Percentiles rank a stretch among this genome's conserved stretches.
Evolutionary conservation across 2,888 invertebrate genomes (phyloP).

Genomic region (Orthosia gracilis): DNA sequence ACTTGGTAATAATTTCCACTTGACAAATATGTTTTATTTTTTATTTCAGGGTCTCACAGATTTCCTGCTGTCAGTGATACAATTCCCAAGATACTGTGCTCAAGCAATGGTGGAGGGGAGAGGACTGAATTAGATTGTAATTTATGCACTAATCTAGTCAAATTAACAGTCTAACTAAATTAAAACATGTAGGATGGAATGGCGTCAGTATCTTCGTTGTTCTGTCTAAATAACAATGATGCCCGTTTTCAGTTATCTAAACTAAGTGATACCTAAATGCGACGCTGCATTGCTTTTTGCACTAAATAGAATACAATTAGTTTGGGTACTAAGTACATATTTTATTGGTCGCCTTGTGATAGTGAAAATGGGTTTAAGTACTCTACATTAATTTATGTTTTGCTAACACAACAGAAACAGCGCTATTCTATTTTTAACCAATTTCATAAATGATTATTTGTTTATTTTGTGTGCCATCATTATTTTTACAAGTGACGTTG

Average conservation of each 20-base stretch:
- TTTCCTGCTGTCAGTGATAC: slow-evolving; percentile 92
- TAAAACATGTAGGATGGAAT: slow-evolving; percentile 1
- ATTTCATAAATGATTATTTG: neutral
- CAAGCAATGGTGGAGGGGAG: slow-evolving; percentile 93
- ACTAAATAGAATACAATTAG: too few species aligned
- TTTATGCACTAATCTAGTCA: slow-evolving; percentile 61
- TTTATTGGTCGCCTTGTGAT: too few species aligned
- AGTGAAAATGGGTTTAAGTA: neutral
- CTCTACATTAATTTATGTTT: neutral
- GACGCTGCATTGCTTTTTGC: too few species aligned
- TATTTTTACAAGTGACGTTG: neutral
- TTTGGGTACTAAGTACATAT: too few species aligned
- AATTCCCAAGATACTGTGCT: slow-evolving; percentile 94
- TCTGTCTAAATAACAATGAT: neutral
- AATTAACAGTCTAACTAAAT: slow-evolving; percentile 35
- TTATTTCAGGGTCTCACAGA: slow-evolving; percentile 93
- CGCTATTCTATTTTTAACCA: neutral
- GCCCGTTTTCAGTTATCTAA: too few species aligned
- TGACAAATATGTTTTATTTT: neutral
- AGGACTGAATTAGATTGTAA: slow-evolving; percentile 78
- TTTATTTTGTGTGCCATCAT: slow-evolving; percentile 34
- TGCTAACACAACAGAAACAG: neutral
- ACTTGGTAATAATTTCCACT: neutral
- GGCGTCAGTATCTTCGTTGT: neutral
- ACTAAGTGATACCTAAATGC: too few species aligned